Base-by-base conservation (phyloP, 2,113 vertebrate species). In the Tachysurus vachellii region DNA sequence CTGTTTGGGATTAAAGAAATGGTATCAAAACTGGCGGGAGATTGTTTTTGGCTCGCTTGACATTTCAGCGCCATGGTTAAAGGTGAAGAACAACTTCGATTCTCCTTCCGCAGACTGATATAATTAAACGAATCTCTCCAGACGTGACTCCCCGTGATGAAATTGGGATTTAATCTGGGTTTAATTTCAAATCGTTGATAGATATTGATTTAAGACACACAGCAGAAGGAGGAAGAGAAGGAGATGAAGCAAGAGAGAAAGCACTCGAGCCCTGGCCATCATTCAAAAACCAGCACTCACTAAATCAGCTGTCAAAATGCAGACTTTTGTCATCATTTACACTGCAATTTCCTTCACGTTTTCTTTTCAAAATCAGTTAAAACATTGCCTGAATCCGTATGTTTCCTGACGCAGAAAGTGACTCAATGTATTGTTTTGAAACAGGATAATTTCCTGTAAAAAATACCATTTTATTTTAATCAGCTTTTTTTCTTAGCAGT, bases 101-200 rank as follows among this genome's bases (percentile, higher is more conserved):
- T 84, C 93, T 95, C 94, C 93, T 95, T 95, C 95, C 93, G 92
- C 93, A 94, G 94, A 95, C 95, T 95, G 94, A 95, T 95, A 93
- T 93, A 93, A 93, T 95, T 86, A 92, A 89, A 85, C 88, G 87
- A 90, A 91, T 90, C 91, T 92, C 91, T 85, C 92, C 91, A 88
- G 89, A 92, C 89, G 82, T 92, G 89, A 90, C 87, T 88, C 71
- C 81, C 17, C 59, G 86, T 88, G 91, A 91, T 90, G 90, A 91
- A 93, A 92, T 92, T 85, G 31, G 89, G 91, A 91, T 91, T 93
- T 96, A 96, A 96, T 96, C 95, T 96, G 89, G 90, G 93, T 96
- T 96, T 96, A 95, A 97, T 97, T 97, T 96, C 92, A 94, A 93
- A 95, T 95, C 94, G 94, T 95, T 96, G 96, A 97, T 97, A 93